Percentiles rank a stretch among this genome's conserved stretches.
Evolutionary conservation across 2,113 vertebrate genomes (phyloP).

Genomic region (Scatophagus argus): DNA sequence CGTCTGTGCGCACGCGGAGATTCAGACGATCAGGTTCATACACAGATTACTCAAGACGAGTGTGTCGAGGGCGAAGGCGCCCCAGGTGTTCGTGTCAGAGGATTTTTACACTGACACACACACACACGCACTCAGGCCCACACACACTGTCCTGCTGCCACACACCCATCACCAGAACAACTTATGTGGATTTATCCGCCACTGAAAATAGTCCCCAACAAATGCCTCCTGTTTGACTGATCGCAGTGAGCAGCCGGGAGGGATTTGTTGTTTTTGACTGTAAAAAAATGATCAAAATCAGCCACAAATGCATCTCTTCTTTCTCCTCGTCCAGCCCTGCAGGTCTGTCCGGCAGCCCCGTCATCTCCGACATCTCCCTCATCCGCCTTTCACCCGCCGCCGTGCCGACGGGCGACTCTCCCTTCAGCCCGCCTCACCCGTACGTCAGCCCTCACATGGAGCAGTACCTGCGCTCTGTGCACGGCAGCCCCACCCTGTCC

Average conservation of each 20-base stretch:
- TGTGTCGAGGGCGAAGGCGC: background rate
- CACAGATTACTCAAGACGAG: background rate
- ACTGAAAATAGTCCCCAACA: background rate
- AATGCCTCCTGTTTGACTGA: no score
- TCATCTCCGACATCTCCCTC: constrained; percentile 95
- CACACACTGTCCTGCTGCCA: no score
- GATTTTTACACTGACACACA: no score
- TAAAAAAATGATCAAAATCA: no score
- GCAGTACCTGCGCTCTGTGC: constrained; percentile 95
- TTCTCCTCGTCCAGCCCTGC: constrained; percentile 83
- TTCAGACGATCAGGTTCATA: background rate
- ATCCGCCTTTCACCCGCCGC: constrained; percentile 92
- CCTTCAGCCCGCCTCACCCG: constrained; percentile 89
- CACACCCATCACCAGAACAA: no score
- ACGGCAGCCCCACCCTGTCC: constrained; percentile 92
- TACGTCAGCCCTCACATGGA: constrained; percentile 94
- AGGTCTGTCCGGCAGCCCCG: constrained; percentile 88
- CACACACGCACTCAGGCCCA: no score
- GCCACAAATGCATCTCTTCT: background rate
- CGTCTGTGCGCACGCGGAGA: background rate
- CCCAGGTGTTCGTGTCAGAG: constrained; percentile 8
- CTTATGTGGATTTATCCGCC: background rate
- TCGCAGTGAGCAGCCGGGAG: no score
- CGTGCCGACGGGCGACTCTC: constrained; percentile 84
- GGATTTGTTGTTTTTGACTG: no score